Evolutionary conservation across 2,888 invertebrate genomes (phyloP).

Genomic region (Cephalotes varians): DNA sequence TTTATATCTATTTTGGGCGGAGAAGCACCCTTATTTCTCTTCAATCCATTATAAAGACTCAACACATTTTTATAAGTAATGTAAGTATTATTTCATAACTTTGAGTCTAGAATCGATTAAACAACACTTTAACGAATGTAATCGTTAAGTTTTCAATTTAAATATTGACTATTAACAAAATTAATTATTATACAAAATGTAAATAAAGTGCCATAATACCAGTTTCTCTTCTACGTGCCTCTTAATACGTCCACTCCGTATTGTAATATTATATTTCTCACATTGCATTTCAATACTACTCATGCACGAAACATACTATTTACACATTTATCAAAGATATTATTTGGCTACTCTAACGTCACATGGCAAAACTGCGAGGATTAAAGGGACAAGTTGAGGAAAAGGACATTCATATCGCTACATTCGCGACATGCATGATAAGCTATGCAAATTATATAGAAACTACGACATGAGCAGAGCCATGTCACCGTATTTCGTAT

Average conservation of each 20-base stretch:
- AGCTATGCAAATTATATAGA: slow-evolving; percentile 59
- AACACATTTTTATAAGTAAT: no score
- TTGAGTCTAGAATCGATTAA: no score
- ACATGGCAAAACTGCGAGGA: not conserved
- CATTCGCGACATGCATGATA: slow-evolving; percentile 43
- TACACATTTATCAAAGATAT: slow-evolving; percentile 27
- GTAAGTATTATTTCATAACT: no score
- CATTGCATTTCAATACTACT: slow-evolving; percentile 21
- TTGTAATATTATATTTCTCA: not conserved
- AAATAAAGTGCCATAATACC: no score
- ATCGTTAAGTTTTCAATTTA: no score
- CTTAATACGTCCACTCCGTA: not conserved
- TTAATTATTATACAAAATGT: no score
- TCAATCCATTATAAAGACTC: no score
- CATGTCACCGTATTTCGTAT: slow-evolving; percentile 3
- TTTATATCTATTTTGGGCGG: no score
- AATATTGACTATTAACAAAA: no score
- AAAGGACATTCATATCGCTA: slow-evolving; percentile 3
- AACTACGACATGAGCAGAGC: slow-evolving; percentile 40
- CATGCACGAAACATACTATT: not conserved
- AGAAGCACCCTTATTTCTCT: no score
- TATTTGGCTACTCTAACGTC: slow-evolving; percentile 1
- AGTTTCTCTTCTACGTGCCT: no score
- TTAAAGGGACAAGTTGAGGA: not conserved
- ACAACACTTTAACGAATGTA: no score